Percentiles rank a stretch among this genome's conserved stretches.
Conservation (phyloP, 2,113 vertebrate species). For the Pteropus alecto region DNA sequence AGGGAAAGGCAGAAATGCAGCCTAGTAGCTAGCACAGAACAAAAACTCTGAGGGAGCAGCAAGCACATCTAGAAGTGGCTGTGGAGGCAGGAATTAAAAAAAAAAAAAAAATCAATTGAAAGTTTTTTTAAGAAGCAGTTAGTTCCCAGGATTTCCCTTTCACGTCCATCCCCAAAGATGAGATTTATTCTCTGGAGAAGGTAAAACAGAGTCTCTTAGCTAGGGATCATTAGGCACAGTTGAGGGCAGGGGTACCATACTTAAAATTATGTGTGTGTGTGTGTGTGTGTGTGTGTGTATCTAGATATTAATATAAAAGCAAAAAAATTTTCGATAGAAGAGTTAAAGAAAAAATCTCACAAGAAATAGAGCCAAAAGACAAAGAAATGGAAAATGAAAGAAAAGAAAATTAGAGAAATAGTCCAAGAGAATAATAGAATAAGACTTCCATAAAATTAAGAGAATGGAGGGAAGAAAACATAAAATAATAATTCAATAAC, state of each 20-base stretch:
- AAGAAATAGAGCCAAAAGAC: neutral
- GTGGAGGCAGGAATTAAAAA: neutral
- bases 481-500: neutral
- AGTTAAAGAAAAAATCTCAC: neutral
- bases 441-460: neutral
- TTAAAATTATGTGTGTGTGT: neutral
- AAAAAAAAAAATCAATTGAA: neutral
- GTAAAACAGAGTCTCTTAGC: neutral
- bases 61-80: neutral
- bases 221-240: neutral
- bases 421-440: neutral
- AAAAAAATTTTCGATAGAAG: neutral
- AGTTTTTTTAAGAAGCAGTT: neutral
- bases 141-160: neutral
- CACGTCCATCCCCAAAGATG: neutral
- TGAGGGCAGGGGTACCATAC: neutral
- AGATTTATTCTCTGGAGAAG: neutral
- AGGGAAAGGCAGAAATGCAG: neutral
- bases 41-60: neutral
- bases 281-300: neutral
- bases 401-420: neutral
- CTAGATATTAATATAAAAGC: neutral
- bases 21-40: neutral
- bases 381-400: constrained; percentile 2
- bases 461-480: neutral